phyloP scores from a whole-genome alignment of 1,140 invertebrate species.

The Drosophila tropicalis region DNA sequence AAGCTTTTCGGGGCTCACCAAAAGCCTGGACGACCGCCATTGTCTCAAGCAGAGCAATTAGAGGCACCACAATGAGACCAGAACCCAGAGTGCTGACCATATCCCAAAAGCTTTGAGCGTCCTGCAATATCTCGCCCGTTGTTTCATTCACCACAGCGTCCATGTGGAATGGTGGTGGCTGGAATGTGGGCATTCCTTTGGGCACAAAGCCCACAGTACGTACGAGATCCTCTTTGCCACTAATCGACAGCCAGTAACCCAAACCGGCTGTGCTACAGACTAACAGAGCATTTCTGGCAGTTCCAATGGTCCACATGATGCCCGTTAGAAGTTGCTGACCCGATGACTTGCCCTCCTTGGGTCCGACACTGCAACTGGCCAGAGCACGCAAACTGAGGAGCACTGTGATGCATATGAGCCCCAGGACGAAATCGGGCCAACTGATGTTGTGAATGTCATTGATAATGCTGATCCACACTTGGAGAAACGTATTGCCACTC shows the following conservation, averaged over 20 bases:
- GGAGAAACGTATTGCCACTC: slow-evolving; percentile 88
- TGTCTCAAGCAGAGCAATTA: slow-evolving; percentile 92
- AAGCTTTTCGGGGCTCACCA: slow-evolving; percentile 77
- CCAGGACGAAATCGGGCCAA: slow-evolving; percentile 89
- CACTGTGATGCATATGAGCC: slow-evolving; percentile 88
- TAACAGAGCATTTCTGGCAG: slow-evolving; percentile 90
- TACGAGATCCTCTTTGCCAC: slow-evolving; percentile 60
- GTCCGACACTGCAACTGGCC: slow-evolving; percentile 85
- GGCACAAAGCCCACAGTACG: slow-evolving; percentile 86
- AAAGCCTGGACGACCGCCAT: slow-evolving; percentile 92
- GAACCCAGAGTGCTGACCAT: slow-evolving; percentile 90
- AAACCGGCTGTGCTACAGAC: slow-evolving; percentile 87
- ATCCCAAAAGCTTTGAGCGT: slow-evolving; percentile 85
- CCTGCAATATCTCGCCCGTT: slow-evolving; percentile 77
- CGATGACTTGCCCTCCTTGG: slow-evolving; percentile 84
- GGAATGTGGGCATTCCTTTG: slow-evolving; percentile 87
- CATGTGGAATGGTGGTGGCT: slow-evolving; percentile 87
- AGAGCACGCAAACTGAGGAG: slow-evolving; percentile 89
- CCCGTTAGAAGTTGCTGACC: slow-evolving; percentile 85
- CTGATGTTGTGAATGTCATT: slow-evolving; percentile 86
- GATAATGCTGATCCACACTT: slow-evolving; percentile 89
- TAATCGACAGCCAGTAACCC: slow-evolving; percentile 84
- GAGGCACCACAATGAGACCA: slow-evolving; percentile 91
- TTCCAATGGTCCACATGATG: slow-evolving; percentile 87
- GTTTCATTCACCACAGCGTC: slow-evolving; percentile 82